phyloP scores from a whole-genome alignment of 2,888 invertebrate genomes.

The Liposcelis brunnea region DNA sequence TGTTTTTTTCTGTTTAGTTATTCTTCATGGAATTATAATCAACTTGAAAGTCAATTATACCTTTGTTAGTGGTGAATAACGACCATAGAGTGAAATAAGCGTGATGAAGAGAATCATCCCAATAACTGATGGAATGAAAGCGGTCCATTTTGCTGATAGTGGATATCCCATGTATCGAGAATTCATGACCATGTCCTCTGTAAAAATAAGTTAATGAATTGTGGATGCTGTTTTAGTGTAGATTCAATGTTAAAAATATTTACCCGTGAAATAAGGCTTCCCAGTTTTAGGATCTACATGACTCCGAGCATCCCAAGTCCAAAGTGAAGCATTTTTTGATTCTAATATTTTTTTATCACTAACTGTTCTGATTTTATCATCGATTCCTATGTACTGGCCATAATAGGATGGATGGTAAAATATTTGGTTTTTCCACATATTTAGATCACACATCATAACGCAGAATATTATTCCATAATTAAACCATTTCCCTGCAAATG shows the following conservation, averaged over 20 bases:
- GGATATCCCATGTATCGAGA: constrained; percentile 27
- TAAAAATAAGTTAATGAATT: constrained; percentile 9
- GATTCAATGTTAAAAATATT: constrained; percentile 4
- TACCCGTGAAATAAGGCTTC: constrained; percentile 22
- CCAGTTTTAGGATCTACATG: constrained; percentile 26
- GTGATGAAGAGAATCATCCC: constrained; percentile 23
- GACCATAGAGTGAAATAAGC: constrained; percentile 23
- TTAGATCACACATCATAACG: constrained; percentile 32
- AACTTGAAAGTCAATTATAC: no score
- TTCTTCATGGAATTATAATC: no score
- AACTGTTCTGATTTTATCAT: constrained; percentile 24
- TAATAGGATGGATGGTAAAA: constrained; percentile 30
- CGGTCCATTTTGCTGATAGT: constrained; percentile 26
- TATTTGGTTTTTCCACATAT: constrained; percentile 37
- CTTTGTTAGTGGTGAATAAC: constrained; percentile 18
- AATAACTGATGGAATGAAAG: constrained; percentile 27
- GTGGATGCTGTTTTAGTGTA: neutral
- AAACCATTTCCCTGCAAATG: constrained; percentile 32
- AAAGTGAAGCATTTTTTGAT: constrained; percentile 21
- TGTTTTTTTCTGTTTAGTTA: no score
- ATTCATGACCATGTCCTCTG: constrained; percentile 29
- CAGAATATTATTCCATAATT: constrained; percentile 33
- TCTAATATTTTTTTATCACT: constrained; percentile 20
- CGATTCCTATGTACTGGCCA: constrained; percentile 30
- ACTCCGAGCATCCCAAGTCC: constrained; percentile 26